A percentile compares a stretch with the other conserved stretches of the same genome.
Evolutionary conservation across 2,797 vertebrate species (phyloP).

Genomic region (Arremon aurantiirostris): DNA sequence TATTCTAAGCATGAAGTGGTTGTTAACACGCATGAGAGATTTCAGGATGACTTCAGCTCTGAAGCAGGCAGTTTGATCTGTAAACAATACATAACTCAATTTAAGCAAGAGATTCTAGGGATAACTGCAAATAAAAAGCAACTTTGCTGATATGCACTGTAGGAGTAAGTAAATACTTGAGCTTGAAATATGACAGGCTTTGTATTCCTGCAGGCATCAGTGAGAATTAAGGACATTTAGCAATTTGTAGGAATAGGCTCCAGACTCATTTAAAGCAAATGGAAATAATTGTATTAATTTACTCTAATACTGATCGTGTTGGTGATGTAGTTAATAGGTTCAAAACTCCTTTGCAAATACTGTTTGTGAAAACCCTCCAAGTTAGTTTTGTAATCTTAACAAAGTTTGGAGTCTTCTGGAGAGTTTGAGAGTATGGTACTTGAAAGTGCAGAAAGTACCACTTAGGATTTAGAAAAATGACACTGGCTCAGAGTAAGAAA

Average conservation of each 20-base stretch:
- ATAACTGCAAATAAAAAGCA: not conserved
- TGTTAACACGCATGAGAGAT: not conserved
- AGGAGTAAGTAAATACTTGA: not conserved
- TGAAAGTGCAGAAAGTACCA: not conserved
- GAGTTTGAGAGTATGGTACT: not conserved
- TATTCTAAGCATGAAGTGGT: not conserved
- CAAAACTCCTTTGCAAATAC: not conserved
- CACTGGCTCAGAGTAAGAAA: not conserved
- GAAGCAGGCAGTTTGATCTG: not conserved
- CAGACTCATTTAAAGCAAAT: not conserved
- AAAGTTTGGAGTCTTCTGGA: not conserved
- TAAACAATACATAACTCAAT: not conserved
- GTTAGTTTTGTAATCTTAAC: not conserved
- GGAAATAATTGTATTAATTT: not conserved
- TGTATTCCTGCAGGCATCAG: not conserved
- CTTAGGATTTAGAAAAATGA: not conserved
- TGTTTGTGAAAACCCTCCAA: not conserved
- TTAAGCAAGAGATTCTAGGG: not conserved
- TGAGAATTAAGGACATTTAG: not conserved
- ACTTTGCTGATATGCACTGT: not conserved
- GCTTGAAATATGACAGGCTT: not conserved
- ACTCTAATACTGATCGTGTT: not conserved
- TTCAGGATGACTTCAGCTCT: not conserved
- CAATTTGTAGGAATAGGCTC: not conserved
- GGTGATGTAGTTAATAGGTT: not conserved